Evolutionary conservation across 2,888 invertebrate species (phyloP).

Genomic region (Phyllotreta striolata): DNA sequence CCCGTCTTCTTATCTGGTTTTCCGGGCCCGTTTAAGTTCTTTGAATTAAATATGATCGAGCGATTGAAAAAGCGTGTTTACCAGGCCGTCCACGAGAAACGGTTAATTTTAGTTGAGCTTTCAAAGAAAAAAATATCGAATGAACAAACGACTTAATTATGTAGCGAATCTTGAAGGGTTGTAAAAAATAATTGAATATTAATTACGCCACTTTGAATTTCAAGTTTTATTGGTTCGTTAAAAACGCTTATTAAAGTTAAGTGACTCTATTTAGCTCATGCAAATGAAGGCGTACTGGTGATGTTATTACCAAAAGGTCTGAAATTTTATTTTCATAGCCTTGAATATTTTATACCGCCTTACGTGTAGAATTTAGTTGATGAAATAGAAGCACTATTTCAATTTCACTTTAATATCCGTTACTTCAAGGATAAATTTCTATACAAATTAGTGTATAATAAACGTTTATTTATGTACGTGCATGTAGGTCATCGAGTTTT

Average conservation of each 20-base stretch:
- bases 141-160: too few species aligned
- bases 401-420: too few species aligned
- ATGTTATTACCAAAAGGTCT: not conserved
- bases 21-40: conserved; percentile 9
- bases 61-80: conserved; percentile 11
- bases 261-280: not conserved
- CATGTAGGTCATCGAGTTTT: too few species aligned
- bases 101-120: not conserved
- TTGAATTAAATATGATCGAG: conserved; percentile 14
- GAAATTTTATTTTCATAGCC: conserved; percentile 5
- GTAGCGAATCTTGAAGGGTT: too few species aligned
- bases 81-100: not conserved
- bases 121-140: too few species aligned
- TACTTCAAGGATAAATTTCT: too few species aligned
- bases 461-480: too few species aligned
- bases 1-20: conserved; percentile 9
- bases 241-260: not conserved
- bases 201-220: too few species aligned
- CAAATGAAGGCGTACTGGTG: not conserved
- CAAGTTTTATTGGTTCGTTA: too few species aligned
- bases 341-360: conserved; percentile 6
- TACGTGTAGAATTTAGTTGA: conserved; percentile 2
- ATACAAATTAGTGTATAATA: too few species aligned
- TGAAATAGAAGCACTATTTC: not conserved
- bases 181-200: too few species aligned